Evolutionary conservation across 2,113 vertebrate species (phyloP), one percentile per base, ranked within the genome.

Genomic region (Nibea coibor): DNA sequence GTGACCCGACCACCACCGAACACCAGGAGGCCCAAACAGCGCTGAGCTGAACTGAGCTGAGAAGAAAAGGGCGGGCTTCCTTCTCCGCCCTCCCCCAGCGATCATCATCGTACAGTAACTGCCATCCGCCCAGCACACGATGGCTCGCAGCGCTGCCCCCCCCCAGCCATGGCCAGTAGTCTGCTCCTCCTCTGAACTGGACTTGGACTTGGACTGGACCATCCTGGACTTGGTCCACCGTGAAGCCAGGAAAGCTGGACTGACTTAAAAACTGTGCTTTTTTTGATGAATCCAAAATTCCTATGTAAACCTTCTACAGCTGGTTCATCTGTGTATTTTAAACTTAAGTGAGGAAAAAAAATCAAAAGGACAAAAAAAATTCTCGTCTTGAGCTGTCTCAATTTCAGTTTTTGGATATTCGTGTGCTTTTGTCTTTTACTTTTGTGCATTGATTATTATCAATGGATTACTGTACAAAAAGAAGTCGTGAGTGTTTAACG

Each of bases 371-470:
- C 69, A 78, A 35, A 35, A 43, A 89, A 83, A 77, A 59, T 70
- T 31, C 26, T 80, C 10, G 83, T 93, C 85, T 90, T 90, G 77
- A 92, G 78, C 70, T 57, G 90, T 91, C 87, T 92, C 65, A 47
- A 54, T 84, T 89, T 93, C 45, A 85, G 85, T 91, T 93, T 85
- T 91, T 88, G 76, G 67, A 90, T 93, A 78, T 89, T 84, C 77
- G 81, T 92, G 93, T 90, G 90, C 80, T 92, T 90, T 82, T 77
- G 89, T 91, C 90, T 85, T 92, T 91, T 87, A 87, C 59, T 91
- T 93, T 85, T 75, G 89, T 92, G 91, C 84, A 92, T 90, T 93
- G 80, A 88, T 90, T 78, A 86, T 85, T 91, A 89, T 87, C 68
- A 91, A 91, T 89, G 85, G 80, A 83, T 88, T 88, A 83, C 53